Base-by-base conservation (phyloP, 2,113 vertebrate species). In the Donacobius atricapilla region DNA sequence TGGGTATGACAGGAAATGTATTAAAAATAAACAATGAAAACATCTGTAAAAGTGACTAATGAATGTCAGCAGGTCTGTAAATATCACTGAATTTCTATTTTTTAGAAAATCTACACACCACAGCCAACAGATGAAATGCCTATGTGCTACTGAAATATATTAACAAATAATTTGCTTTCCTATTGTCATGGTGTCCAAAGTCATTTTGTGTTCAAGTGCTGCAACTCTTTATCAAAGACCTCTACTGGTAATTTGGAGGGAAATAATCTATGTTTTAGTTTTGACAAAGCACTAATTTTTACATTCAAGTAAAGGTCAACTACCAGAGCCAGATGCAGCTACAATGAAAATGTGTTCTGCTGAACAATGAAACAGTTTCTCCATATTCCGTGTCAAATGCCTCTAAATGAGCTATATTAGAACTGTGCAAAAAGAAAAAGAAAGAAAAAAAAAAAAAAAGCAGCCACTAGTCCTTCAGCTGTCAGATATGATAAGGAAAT, bases 281-380 rank as follows among this genome's bases (percentile, higher is more conserved):
- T 80, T 94, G 91, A 94, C 47, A 80, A 90, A 94, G 47, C 60
- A 96, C 86, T 95, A 83, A 58, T 77, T 95, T 93, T 96, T 95
- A 80, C 64, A 93, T 83, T 91, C 68, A 86, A 78, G 71, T 77
- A 94, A 96, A 97, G 94, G 88, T 96, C 90, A 96, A 70, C 84
- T 66, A 77, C 31, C 42, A 66, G 11, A 88, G 63, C 54, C 92
- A 93, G 63, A 80, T 83, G 66, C 75, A 94, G 79, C 79, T 51
- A 50, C 48, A 90, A 93, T 44, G 66, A 79, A 89, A 93, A 95
- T 0, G 21, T 72, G 30, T 87, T 85, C 75, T 72, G n/a, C 70
- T 77, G 94, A 89, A 91, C 54, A 90, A 70, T 85, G 61, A 80
- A 94, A 85, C 56, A 12, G 8, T 83, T 63, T 94, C 80, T 70